Conservation (phyloP, 2,797 vertebrate genomes). For the Coracias cyanogaster region DNA sequence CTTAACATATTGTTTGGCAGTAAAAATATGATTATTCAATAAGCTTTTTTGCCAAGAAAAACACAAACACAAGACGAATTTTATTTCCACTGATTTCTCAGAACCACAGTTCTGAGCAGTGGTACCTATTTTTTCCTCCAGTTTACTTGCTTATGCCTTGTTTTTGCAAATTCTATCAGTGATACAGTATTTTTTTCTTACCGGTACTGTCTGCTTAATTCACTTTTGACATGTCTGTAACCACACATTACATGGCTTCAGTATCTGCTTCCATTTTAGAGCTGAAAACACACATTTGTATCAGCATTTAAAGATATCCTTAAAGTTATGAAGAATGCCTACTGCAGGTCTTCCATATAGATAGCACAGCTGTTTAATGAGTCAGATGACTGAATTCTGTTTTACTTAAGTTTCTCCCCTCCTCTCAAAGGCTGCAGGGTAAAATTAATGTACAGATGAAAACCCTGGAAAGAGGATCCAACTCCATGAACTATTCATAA, state of each 20-base stretch:
- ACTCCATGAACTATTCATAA: background rate
- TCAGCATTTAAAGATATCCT: background rate
- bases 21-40: background rate
- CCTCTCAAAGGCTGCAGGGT: background rate
- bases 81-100: background rate
- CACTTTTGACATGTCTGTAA: background rate
- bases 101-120: background rate
- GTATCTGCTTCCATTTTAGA: background rate
- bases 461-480: background rate
- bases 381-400: background rate
- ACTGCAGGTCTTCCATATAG: background rate
- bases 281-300: background rate
- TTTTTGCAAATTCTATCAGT: background rate
- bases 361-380: background rate
- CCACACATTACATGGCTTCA: background rate
- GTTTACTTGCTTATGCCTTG: background rate
- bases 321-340: background rate
- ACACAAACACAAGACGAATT: background rate
- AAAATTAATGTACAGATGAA: background rate
- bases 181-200: background rate
- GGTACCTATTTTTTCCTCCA: accelerated
- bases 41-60: background rate
- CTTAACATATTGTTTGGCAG: background rate
- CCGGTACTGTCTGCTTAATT: background rate
- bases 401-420: background rate